Percentiles rank a stretch among this genome's conserved stretches.
phyloP scores from a whole-genome alignment of 2,797 vertebrate genomes.

The Melanotaenia trifasciata region DNA sequence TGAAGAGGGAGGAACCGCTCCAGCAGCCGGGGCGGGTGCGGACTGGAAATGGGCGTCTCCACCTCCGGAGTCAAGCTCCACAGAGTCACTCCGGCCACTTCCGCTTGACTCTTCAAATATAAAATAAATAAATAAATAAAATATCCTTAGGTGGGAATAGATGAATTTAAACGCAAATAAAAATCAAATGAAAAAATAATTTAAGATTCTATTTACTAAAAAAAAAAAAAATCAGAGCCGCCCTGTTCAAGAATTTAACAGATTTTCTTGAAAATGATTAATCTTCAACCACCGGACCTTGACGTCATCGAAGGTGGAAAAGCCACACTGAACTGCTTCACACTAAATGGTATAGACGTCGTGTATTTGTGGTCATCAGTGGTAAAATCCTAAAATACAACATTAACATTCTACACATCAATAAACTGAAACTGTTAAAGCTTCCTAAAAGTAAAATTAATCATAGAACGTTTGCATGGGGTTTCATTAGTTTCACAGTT shows the following conservation, averaged over 20 bases:
- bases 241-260: not conserved
- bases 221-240: not conserved
- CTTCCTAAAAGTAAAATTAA: no score
- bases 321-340: not conserved
- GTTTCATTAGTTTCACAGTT: no score
- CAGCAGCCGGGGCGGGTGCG: conserved; percentile 47
- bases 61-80: not conserved
- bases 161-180: not conserved
- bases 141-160: not conserved
- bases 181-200: not conserved
- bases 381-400: no score
- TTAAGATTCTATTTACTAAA: not conserved
- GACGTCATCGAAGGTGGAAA: not conserved
- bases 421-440: no score
- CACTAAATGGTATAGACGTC: not conserved
- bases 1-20: conserved; percentile 57
- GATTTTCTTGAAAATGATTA: not conserved
- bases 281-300: not conserved
- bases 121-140: no score
- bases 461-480: no score
- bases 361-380: not conserved
- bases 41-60: conserved; percentile 56
- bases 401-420: no score
- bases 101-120: conserved; percentile 15
- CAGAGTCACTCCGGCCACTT: not conserved